Evolutionary conservation across 2,113 vertebrate genomes (phyloP), one percentile per base, ranked within the genome.

Genomic region (Phaethon lepturus): DNA sequence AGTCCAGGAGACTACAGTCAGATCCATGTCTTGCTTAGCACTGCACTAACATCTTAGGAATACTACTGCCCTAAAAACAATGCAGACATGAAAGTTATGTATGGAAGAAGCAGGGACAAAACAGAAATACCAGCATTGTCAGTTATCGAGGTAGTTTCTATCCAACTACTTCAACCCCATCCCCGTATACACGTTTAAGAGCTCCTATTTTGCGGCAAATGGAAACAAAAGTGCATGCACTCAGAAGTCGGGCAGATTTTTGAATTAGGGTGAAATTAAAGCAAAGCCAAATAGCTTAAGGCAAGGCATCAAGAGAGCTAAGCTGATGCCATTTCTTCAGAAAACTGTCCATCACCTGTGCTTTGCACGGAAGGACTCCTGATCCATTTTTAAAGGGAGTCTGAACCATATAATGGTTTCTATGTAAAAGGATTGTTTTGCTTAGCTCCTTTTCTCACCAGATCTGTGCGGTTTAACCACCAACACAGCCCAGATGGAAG

Each of bases 21-120:
- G 53, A 75, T 26, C 53, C 31, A 1, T 0, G 0, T 16, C 60
- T 56, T 29, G 31, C 47, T 20, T 0, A 25, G 47, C 3, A 10
- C 19, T 35, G 28, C 22, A 7, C 6, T 4, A 7, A 38, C 44
- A 13, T 3, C 45, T 52, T 15, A n/a, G 38, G 31, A 28, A 47
- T 2, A 33, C 18, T 12, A 19, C 7, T 50, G 68, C 44, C 53
- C 55, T 25, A 25, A 60, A 72, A 66, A 10, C 0, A 1, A 42
- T 14, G 6, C 33, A 14, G 24, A 22, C 13, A 7, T 5, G 25
- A 55, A 2, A 56, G 35, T 19, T 17, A 7, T 2, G 59, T 26
- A 4, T 9, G 47, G 59, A n/a, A 28, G 33, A 52, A 40, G 24
- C 29, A n/a, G 45, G 40, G 35, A 49, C 22, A 42, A 28, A 50